Percentiles rank a stretch among this genome's conserved stretches.
Evolutionary conservation across 2,113 vertebrate genomes (phyloP).

Genomic region (Takifugu flavidus): DNA sequence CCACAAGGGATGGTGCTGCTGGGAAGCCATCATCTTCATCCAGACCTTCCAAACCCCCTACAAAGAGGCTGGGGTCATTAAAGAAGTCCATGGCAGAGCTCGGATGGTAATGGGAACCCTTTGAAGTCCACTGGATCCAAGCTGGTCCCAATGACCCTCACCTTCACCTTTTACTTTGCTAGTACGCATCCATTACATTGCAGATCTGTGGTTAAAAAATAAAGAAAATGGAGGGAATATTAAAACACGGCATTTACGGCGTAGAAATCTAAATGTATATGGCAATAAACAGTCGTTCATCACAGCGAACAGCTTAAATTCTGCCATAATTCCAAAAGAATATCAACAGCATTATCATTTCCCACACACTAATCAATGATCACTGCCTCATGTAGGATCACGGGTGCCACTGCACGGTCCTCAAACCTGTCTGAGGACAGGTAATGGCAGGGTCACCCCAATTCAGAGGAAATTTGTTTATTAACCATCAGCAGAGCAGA

Average conservation of each 20-base stretch:
- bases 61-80: constrained; percentile 93
- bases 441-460: constrained; percentile 32
- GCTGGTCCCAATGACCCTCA: constrained; percentile 46
- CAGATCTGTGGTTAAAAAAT: constrained; percentile 40
- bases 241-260: background rate
- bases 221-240: constrained; percentile 20
- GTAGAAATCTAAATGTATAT: background rate
- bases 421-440: constrained; percentile 11
- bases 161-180: constrained; percentile 23
- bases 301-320: background rate
- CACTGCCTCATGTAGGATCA: background rate
- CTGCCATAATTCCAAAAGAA: background rate
- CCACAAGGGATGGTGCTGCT: constrained; percentile 88
- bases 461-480: constrained; percentile 37
- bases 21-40: constrained; percentile 86
- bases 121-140: constrained; percentile 49
- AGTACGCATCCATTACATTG: constrained; percentile 53
- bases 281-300: background rate
- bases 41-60: constrained; percentile 88
- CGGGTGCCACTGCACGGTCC: background rate
- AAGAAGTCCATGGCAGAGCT: constrained; percentile 97
- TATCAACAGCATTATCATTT: background rate
- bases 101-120: constrained; percentile 42
- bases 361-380: too few species aligned
- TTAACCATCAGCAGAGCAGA: constrained; percentile 53